Evolutionary conservation across 2,797 vertebrate species (phyloP).

Genomic region (Fratercula arctica): DNA sequence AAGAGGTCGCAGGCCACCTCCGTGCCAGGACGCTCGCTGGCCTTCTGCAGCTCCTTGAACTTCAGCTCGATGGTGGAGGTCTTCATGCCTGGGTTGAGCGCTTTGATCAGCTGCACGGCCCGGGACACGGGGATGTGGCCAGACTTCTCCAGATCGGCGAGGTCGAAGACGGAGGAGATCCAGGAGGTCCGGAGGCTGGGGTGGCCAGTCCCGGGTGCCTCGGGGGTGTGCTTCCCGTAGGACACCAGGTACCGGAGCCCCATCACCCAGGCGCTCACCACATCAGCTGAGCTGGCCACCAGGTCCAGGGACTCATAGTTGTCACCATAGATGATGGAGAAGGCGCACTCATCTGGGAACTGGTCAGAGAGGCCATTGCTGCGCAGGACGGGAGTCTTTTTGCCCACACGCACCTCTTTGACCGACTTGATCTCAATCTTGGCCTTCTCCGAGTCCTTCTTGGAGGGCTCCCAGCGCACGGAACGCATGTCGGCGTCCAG

Average conservation of each 20-base stretch:
- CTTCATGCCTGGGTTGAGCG: slow-evolving; percentile 92
- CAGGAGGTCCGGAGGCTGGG: slow-evolving; percentile 89
- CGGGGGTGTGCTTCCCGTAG: slow-evolving; percentile 87
- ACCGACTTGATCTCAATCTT: slow-evolving; percentile 93
- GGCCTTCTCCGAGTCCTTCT: slow-evolving; percentile 92
- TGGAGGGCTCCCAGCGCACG: slow-evolving; percentile 92
- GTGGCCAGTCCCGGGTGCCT: slow-evolving; percentile 80
- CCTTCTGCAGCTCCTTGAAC: slow-evolving; percentile 92
- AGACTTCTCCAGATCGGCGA: slow-evolving; percentile 85
- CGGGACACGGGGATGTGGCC: slow-evolving; percentile 85
- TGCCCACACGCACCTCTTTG: slow-evolving; percentile 90
- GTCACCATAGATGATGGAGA: slow-evolving; percentile 94
- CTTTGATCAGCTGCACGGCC: slow-evolving; percentile 90
- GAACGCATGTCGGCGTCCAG: slow-evolving; percentile 90
- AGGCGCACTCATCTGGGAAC: slow-evolving; percentile 92
- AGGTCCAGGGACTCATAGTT: slow-evolving; percentile 93
- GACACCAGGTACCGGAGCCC: slow-evolving; percentile 92
- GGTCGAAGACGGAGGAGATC: slow-evolving; percentile 89
- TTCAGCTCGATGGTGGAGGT: slow-evolving; percentile 89
- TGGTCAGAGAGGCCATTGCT: slow-evolving; percentile 93
- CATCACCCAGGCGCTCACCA: slow-evolving; percentile 94
- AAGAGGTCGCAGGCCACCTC: slow-evolving; percentile 87
- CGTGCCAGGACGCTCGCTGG: slow-evolving; percentile 80
- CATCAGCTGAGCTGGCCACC: slow-evolving; percentile 88
- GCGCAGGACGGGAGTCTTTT: slow-evolving; percentile 90